These are phyloP conservation scores for Drepanosiphum platanoidis DNA, from an alignment of 2,888 invertebrate genomes.

Conservation along the genomic window DNA sequence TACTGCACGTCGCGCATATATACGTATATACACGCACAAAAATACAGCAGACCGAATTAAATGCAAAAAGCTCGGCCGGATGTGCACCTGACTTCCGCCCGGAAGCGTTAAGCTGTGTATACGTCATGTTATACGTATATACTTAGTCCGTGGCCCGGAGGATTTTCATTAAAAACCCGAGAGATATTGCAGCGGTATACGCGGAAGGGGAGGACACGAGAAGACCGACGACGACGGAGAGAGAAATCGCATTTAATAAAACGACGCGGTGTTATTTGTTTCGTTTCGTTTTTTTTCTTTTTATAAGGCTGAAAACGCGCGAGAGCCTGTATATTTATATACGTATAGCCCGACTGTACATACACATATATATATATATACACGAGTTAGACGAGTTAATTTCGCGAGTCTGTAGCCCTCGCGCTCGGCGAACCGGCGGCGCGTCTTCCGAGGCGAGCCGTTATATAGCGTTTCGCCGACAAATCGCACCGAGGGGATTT, in stretches of 20 bases:
- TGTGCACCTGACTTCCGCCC: background rate
- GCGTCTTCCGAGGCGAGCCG: too few relatives aligned
- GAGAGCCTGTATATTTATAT: too few relatives aligned
- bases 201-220: background rate
- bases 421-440: background rate
- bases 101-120: background rate
- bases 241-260: slow-evolving; percentile 16
- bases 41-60: background rate
- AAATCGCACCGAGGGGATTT: slow-evolving; percentile 1
- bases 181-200: too few relatives aligned
- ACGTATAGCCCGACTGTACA: background rate
- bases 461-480: too few relatives aligned
- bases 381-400: slow-evolving; percentile 27
- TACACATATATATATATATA: background rate
- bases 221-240: background rate
- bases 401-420: background rate
- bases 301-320: slow-evolving; percentile 32
- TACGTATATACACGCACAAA: background rate
- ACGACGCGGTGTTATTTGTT: background rate
- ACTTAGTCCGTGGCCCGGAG: background rate
- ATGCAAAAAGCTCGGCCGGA: slow-evolving; percentile 8
- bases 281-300: background rate
- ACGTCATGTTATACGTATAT: background rate
- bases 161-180: slow-evolving; percentile 40
- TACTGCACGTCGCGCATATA: background rate